These are phyloP conservation scores for Cydia pomonella DNA, from an alignment of 1,140 invertebrate genomes.

Conservation along the genomic window DNA sequence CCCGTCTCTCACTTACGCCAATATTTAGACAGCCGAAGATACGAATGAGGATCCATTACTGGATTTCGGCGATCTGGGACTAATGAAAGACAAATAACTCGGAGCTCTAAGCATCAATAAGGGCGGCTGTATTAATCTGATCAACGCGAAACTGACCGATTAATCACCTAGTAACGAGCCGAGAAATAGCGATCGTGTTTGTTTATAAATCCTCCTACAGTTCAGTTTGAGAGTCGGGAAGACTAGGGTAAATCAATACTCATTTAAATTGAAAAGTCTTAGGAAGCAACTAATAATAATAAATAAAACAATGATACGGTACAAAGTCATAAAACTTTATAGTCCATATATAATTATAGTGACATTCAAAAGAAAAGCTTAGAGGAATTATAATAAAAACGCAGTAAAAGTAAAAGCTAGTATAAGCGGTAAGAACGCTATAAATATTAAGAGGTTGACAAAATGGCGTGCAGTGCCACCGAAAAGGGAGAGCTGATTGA, in stretches of 20 bases:
- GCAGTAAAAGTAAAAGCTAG: conserved; percentile 49
- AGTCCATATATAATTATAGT: conserved; percentile 51
- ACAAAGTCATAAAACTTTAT: conserved; percentile 53
- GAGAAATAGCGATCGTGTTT: conserved; percentile 2
- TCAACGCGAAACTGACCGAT: conserved; percentile 37
- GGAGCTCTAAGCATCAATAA: conserved; percentile 61
- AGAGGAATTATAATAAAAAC: conserved; percentile 58
- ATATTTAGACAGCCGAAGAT: conserved; percentile 60
- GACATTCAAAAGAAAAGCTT: conserved; percentile 54
- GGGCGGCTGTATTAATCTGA: conserved; percentile 57
- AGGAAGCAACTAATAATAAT: conserved; percentile 15
- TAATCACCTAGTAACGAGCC: conserved; percentile 24
- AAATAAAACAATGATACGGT: conserved; percentile 37
- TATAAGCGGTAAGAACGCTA: conserved; percentile 40
- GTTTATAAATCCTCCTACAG: background rate
- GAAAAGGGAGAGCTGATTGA: conserved; percentile 38
- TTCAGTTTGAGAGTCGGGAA: conserved; percentile 16
- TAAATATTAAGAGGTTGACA: conserved; percentile 50
- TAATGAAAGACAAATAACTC: conserved; percentile 68
- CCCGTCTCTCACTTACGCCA: conserved; percentile 46
- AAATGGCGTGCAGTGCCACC: conserved; percentile 42
- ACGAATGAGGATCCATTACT: conserved; percentile 64
- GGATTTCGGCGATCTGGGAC: conserved; percentile 61
- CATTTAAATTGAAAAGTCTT: conserved; percentile 15
- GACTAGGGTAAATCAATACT: conserved; percentile 36